Conservation (phyloP, 2,797 vertebrate genomes). For the Paedocypris micromegethes region DNA sequence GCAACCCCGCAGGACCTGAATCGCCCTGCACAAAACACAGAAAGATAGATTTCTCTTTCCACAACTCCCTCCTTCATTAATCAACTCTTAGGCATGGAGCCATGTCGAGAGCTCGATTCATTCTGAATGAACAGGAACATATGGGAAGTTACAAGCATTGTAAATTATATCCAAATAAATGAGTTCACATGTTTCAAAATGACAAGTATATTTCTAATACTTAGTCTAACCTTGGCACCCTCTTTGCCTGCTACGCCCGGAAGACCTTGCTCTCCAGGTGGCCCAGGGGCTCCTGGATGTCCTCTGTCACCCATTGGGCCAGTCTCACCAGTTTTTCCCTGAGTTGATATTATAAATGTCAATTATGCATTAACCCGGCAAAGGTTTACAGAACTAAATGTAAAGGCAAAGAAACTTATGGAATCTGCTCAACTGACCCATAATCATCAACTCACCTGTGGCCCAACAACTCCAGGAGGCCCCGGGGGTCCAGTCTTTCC, state of each 20-base stretch:
- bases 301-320: conserved; percentile 85
- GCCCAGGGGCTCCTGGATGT: conserved; percentile 84
- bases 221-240: conserved; percentile 78
- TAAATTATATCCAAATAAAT: conserved; percentile 22
- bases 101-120: conserved; percentile 49
- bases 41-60: conserved; percentile 48
- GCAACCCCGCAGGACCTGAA: conserved; percentile 73
- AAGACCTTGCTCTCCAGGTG: conserved; percentile 87
- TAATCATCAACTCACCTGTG: conserved; percentile 71
- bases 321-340: conserved; percentile 89
- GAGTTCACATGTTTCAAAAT: conserved; percentile 12
- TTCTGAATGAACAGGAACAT: conserved; percentile 55
- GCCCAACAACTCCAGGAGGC: conserved; percentile 83
- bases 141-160: conserved; percentile 24
- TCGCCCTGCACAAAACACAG: conserved; percentile 74
- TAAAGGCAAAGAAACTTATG: conserved; percentile 3
- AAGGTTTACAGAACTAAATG: neutral
- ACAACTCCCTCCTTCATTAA: conserved; percentile 52
- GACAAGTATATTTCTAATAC: conserved; percentile 46
- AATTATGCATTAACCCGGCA: conserved; percentile 7
- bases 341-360: conserved; percentile 4
- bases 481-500: conserved; percentile 86
- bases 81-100: conserved; percentile 49
- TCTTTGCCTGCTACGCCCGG: conserved; percentile 86
- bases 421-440: neutral